These are phyloP conservation scores for Drosophila conformis DNA, from an alignment of 2,888 invertebrate species.

Conservation along the genomic window DNA sequence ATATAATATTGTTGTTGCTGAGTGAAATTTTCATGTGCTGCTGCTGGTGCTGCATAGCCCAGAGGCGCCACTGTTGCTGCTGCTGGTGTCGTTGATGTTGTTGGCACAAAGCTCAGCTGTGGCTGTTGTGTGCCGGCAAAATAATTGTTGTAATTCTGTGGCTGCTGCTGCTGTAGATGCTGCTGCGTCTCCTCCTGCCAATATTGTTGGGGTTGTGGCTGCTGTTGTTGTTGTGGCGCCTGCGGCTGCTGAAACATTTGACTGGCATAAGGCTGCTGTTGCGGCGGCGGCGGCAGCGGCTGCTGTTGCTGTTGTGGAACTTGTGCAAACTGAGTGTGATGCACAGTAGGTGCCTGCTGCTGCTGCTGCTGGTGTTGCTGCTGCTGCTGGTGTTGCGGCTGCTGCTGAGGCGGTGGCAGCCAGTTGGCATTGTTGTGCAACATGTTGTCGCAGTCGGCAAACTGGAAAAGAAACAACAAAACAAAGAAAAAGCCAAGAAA, in stretches of 20 bases:
- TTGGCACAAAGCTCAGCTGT: slow-evolving; percentile 17
- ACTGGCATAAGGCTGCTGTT: slow-evolving; percentile 52
- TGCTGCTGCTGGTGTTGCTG: slow-evolving; percentile 21
- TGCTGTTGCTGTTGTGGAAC: slow-evolving; percentile 34
- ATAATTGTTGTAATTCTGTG: slow-evolving; percentile 57
- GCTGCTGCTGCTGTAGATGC: neutral
- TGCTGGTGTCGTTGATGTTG: slow-evolving; percentile 6
- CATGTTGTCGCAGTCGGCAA: slow-evolving; percentile 60
- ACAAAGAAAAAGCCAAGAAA: neutral
- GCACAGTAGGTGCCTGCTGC: slow-evolving; percentile 25
- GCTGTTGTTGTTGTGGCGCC: slow-evolving; percentile 33
- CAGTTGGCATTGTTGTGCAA: slow-evolving; percentile 77
- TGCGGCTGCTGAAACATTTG: slow-evolving; percentile 62
- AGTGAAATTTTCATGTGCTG: slow-evolving; percentile 1
- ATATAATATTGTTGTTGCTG: slow-evolving; percentile 37
- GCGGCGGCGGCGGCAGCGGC: slow-evolving; percentile 37
- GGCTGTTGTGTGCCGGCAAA: slow-evolving; percentile 36
- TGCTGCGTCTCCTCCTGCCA: slow-evolving; percentile 27
- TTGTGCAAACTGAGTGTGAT: slow-evolving; percentile 26
- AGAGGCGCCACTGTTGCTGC: neutral
- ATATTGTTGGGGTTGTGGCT: slow-evolving; percentile 41
- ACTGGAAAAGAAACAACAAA: slow-evolving; percentile 19
- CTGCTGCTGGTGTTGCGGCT: slow-evolving; percentile 31
- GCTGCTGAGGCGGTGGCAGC: slow-evolving; percentile 69
- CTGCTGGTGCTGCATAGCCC: slow-evolving; percentile 1